These are phyloP conservation scores for Listronotus bonariensis DNA, from an alignment of 1,140 invertebrate species.

Conservation along the genomic window DNA sequence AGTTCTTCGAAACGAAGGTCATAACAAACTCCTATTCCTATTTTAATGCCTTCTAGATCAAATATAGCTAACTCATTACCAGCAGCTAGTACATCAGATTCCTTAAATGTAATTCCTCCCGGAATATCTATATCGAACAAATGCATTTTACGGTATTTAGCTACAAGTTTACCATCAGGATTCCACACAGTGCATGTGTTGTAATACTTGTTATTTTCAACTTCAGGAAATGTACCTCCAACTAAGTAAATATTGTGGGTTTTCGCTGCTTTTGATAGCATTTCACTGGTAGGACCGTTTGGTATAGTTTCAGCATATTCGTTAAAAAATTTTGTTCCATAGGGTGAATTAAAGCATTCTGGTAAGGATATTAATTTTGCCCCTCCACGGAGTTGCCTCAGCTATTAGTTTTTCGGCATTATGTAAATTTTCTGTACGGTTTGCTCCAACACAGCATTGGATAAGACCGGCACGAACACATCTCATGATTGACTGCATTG, in stretches of 20 bases:
- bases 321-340: slow-evolving; percentile 86
- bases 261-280: slow-evolving; percentile 75
- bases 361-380: slow-evolving; percentile 82
- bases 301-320: slow-evolving; percentile 88
- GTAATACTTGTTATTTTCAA: slow-evolving; percentile 70
- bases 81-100: slow-evolving; percentile 81
- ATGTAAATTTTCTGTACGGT: slow-evolving; percentile 77
- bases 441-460: slow-evolving; percentile 75
- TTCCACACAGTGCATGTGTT: slow-evolving; percentile 93
- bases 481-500: slow-evolving; percentile 29
- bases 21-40: slow-evolving; percentile 96
- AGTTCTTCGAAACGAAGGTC: slow-evolving; percentile 92
- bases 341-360: slow-evolving; percentile 95
- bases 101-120: slow-evolving; percentile 89
- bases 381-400: slow-evolving; percentile 72
- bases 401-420: slow-evolving; percentile 74
- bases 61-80: slow-evolving; percentile 80
- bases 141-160: slow-evolving; percentile 84
- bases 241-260: slow-evolving; percentile 81
- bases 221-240: slow-evolving; percentile 89
- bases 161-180: slow-evolving; percentile 75
- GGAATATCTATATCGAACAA: slow-evolving; percentile 96
- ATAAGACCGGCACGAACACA: slow-evolving; percentile 64
- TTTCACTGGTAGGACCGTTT: slow-evolving; percentile 70
- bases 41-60: slow-evolving; percentile 75